Percentiles rank a stretch among this genome's conserved stretches.
Evolutionary conservation across 2,113 vertebrate species (phyloP).

Genomic region (Pteruthius melanotis): DNA sequence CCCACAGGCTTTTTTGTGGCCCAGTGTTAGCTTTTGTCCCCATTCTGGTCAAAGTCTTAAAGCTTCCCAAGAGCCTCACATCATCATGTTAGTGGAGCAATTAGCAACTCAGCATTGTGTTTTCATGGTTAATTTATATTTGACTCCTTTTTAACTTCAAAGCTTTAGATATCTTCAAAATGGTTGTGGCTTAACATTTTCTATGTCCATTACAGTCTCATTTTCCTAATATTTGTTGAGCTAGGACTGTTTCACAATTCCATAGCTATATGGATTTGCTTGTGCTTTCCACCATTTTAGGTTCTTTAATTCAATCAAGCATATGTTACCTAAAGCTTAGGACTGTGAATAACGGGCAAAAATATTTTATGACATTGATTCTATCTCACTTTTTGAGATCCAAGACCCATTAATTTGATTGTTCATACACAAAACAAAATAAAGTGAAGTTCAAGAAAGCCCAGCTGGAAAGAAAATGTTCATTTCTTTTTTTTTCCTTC

Average conservation of each 20-base stretch:
- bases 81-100: neutral
- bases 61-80: neutral
- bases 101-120: neutral
- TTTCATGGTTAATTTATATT: neutral
- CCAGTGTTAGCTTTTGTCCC: neutral
- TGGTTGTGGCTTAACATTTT: neutral
- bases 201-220: neutral
- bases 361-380: neutral
- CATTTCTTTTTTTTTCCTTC: neutral
- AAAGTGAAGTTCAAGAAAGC: neutral
- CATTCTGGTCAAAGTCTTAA: neutral
- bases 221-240: neutral
- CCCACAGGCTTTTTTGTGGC: neutral
- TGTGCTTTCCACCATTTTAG: neutral
- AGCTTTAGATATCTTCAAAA: neutral
- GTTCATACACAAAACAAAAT: neutral
- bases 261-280: neutral
- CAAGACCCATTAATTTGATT: neutral
- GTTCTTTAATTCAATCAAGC: neutral
- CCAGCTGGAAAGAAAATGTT: neutral
- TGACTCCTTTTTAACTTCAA: neutral
- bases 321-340: neutral
- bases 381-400: neutral
- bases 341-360: neutral
- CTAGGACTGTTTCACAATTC: neutral